phyloP scores from a whole-genome alignment of 2,888 invertebrate genomes.

The Platynereis dumerilii region DNA sequence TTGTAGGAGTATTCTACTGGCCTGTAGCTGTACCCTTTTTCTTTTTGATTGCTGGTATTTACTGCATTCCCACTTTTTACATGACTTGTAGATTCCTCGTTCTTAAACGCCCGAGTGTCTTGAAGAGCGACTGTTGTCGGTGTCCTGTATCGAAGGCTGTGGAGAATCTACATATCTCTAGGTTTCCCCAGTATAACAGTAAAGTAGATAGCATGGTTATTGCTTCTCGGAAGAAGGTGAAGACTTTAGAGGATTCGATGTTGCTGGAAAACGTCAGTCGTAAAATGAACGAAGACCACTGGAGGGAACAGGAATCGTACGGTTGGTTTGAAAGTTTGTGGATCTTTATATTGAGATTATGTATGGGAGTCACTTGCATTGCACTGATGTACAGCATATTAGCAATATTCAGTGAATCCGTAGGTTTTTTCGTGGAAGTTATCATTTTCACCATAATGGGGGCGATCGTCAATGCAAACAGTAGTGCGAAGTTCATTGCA shows the following conservation, averaged over 20 bases:
- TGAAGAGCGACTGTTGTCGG: neutral
- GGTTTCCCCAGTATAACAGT: neutral
- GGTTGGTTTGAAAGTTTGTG: neutral
- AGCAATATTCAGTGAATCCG: slow-evolving; percentile 52
- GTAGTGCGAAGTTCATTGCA: slow-evolving; percentile 53
- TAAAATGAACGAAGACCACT: neutral
- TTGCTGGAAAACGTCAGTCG: slow-evolving; percentile 4
- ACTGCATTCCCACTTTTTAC: slow-evolving; percentile 37
- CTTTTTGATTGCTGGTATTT: slow-evolving; percentile 26
- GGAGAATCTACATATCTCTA: neutral
- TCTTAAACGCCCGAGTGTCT: slow-evolving; percentile 27
- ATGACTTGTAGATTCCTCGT: slow-evolving; percentile 32
- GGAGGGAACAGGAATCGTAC: neutral
- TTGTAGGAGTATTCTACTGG: slow-evolving; percentile 36
- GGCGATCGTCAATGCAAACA: slow-evolving; percentile 56
- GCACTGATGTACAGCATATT: slow-evolving; percentile 30
- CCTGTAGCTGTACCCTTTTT: slow-evolving; percentile 35
- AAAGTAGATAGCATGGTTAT: neutral
- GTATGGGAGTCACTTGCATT: slow-evolving; percentile 30
- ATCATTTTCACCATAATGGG: slow-evolving; percentile 58
- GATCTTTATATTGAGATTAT: neutral
- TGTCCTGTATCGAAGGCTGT: neutral
- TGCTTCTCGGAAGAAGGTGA: neutral
- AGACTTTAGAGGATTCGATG: neutral
- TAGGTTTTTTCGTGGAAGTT: slow-evolving; percentile 53